Percentiles rank a stretch among this genome's conserved stretches.
Conservation (phyloP, 2,888 invertebrate genomes). For the Lacanobia oleracea region DNA sequence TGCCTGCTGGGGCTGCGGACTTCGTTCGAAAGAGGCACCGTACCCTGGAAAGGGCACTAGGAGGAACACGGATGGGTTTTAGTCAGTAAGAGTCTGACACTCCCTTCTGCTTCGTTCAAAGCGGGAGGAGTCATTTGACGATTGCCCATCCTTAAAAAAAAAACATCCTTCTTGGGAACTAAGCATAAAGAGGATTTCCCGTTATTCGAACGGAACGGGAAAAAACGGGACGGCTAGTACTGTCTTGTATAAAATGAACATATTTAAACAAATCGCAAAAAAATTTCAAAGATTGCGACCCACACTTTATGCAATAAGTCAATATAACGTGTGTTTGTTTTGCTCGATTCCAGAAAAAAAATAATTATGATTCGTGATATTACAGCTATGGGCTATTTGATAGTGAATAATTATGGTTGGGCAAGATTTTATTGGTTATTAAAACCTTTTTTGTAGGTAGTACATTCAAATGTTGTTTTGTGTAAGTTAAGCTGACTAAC, state of each 20-base stretch:
- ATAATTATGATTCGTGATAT: slow-evolving; percentile 35
- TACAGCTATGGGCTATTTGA: slow-evolving; percentile 35
- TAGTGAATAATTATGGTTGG: slow-evolving; percentile 23
- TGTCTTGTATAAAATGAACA: background rate
- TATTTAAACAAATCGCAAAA: slow-evolving; percentile 21
- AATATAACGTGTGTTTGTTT: slow-evolving; percentile 63
- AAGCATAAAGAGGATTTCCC: too few relatives aligned
- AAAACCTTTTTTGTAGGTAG: background rate
- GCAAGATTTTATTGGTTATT: slow-evolving; percentile 10
- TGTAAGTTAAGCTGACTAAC: background rate
- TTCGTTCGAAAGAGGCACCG: too few relatives aligned
- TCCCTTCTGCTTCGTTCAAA: too few relatives aligned
- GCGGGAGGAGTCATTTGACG: too few relatives aligned
- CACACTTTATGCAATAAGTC: slow-evolving; percentile 54
- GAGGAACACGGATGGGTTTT: too few relatives aligned
- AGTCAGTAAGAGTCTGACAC: too few relatives aligned
- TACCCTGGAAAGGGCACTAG: too few relatives aligned
- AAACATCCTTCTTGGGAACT: too few relatives aligned
- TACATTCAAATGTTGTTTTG: background rate
- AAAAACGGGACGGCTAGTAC: too few relatives aligned
- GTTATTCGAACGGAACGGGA: too few relatives aligned
- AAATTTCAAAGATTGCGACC: slow-evolving; percentile 59
- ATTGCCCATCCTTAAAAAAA: too few relatives aligned
- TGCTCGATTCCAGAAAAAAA: slow-evolving; percentile 53
- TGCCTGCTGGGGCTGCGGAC: too few relatives aligned